Base-by-base conservation (phyloP, 1,140 invertebrate species). In the Proctacanthus coquilletti region DNA sequence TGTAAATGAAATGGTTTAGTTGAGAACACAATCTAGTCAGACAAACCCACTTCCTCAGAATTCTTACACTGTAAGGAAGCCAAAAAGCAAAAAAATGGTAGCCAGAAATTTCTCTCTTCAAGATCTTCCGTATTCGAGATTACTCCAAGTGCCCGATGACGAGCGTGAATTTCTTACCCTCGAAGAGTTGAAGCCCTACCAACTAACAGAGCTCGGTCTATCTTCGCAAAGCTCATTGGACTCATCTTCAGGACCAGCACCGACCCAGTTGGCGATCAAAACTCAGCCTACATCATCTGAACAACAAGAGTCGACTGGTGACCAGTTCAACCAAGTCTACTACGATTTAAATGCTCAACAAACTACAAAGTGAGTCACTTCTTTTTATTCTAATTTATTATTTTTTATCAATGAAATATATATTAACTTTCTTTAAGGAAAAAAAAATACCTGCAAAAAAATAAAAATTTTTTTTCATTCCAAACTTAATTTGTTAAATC, bases 131-230 rank as follows among this genome's bases (percentile, higher is more conserved):
- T 38, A 27, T 18, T 38, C 36, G 15, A 13, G 23, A 6, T 18
- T 38, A 30, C 21, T 25, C 11, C 36, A 38, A 15, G 36, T 27
- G 15, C 21, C 21, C 9, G 36, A 38, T 18, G 36, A 38, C 25
- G 23, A 27, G 5, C 21, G 18, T 18, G 36, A 38, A 38, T 38
- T 38, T 30, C 10, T 38, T 5, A 30, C 18, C 21, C 23, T 38
- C 4, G 23, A 29, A 6, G 36, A 38, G 13, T 38, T 38, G 14
- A 38, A 38, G 6, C 21, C 35, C 8, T 23, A 19, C 13, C 35
- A 38, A 4, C 30, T 29, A 18, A 38, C 23, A 27, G 23, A 27
- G 23, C 23, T 27, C 13, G 23, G 23, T 9, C 13, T 27, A 27
- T 27, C 23, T 9, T 9, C 23, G 8, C 23, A 27, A 13, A 27